Conservation (phyloP, 2,113 vertebrate species). For the Hyperopisus bebe region DNA sequence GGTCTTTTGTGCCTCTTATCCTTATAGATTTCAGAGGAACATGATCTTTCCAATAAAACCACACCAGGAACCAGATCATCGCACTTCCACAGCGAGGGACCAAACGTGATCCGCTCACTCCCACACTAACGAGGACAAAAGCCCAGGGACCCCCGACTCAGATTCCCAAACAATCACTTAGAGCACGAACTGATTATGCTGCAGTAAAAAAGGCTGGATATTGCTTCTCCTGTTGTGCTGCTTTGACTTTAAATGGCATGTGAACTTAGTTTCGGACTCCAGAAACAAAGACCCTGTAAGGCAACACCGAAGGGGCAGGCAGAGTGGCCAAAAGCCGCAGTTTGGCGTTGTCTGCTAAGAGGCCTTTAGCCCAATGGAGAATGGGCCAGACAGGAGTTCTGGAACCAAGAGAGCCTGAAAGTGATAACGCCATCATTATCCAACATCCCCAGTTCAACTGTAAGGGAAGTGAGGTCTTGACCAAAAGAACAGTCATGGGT, state of each 20-base stretch:
- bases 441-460: not conserved
- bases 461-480: not conserved
- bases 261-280: not conserved
- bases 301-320: not conserved
- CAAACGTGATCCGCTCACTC: not conserved
- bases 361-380: not conserved
- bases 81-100: not conserved
- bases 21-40: conserved; percentile 2
- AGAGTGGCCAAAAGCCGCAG: not conserved
- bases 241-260: conserved; percentile 12
- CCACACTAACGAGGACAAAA: conserved; percentile 1
- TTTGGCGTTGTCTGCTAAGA: not conserved
- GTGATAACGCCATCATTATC: not conserved
- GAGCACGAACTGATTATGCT: not conserved
- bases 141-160: not conserved
- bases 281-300: conserved; percentile 1
- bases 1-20: not conserved
- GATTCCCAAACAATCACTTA: not conserved
- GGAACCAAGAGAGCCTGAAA: not conserved
- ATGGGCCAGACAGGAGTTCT: not conserved
- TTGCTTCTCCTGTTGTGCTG: not conserved
- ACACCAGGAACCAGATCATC: not conserved
- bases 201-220: not conserved
- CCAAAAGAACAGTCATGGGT: not conserved
- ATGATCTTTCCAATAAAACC: conserved; percentile 11